These are phyloP conservation scores for Drosophila siamana DNA, from an alignment of 2,888 invertebrate species.

Conservation along the genomic window DNA sequence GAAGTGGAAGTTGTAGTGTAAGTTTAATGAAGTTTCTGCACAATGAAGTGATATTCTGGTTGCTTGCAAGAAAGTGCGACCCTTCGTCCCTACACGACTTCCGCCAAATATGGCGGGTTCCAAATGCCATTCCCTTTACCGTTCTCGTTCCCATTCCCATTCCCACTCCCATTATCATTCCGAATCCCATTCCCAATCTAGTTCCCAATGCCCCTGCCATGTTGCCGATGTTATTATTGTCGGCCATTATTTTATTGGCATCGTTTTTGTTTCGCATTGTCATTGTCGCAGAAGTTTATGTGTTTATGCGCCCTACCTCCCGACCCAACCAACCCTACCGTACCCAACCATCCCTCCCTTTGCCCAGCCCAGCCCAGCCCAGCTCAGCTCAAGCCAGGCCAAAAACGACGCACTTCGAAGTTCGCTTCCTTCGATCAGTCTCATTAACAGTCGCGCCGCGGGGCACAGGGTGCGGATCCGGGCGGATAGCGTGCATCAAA, in stretches of 20 bases:
- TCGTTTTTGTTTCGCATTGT: conserved; percentile 56
- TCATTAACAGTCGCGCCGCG: conserved; percentile 45
- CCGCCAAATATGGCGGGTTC: conserved; percentile 11
- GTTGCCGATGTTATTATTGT: conserved; percentile 60
- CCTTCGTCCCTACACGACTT: background rate
- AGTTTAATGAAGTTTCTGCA: conserved; percentile 2
- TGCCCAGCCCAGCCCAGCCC: background rate
- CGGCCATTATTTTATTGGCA: conserved; percentile 79
- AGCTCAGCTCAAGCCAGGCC: background rate
- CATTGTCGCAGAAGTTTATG: conserved; percentile 53
- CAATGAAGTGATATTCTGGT: background rate
- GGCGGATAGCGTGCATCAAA: conserved; percentile 52
- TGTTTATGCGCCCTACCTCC: conserved; percentile 6
- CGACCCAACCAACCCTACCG: background rate
- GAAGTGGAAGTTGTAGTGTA: background rate
- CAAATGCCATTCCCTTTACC: background rate
- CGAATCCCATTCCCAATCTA: background rate
- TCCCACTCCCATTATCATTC: too few relatives aligned
- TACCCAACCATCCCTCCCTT: background rate
- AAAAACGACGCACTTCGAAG: too few relatives aligned
- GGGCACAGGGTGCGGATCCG: conserved; percentile 29
- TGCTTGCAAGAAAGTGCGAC: conserved; percentile 1
- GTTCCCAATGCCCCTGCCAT: background rate
- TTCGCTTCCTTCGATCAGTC: conserved; percentile 68
- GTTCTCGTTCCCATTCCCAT: background rate